phyloP scores from a whole-genome alignment of 2,113 vertebrate genomes.

The Laterallus jamaicensis region DNA sequence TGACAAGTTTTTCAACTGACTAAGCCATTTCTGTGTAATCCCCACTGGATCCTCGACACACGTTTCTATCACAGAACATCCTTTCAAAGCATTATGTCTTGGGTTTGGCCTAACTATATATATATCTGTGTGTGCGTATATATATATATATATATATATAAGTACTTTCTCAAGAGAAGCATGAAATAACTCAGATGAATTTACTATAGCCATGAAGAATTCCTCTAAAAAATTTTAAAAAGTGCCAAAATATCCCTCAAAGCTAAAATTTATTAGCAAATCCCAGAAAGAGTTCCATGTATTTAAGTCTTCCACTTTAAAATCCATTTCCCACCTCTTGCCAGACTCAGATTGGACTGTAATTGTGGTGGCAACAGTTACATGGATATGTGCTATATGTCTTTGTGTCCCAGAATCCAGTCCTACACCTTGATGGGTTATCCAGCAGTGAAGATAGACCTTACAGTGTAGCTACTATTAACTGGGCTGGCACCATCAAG shows the following conservation, averaged over 20 bases:
- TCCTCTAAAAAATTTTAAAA: background rate
- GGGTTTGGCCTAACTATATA: background rate
- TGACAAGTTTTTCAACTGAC: constrained; percentile 15
- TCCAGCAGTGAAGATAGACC: background rate
- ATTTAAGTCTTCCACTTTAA: background rate
- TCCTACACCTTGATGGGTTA: fast-evolving
- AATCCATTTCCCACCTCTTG: background rate
- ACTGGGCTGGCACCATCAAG: background rate
- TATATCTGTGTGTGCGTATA: background rate
- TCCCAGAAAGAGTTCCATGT: background rate
- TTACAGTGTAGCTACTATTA: background rate
- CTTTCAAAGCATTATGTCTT: background rate
- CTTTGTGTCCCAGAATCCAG: background rate
- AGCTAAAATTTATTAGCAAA: background rate
- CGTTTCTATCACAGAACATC: background rate
- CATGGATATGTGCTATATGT: background rate
- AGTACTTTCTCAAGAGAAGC: background rate
- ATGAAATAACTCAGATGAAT: background rate
- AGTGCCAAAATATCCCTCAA: background rate
- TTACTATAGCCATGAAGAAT: background rate
- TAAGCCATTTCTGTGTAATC: background rate
- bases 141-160: fast-evolving
- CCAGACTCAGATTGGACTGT: background rate
- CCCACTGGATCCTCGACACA: background rate
- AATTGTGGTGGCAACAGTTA: background rate